Base-by-base conservation (phyloP, 2,797 vertebrate species). In the Otolemur crassicaudatus region DNA sequence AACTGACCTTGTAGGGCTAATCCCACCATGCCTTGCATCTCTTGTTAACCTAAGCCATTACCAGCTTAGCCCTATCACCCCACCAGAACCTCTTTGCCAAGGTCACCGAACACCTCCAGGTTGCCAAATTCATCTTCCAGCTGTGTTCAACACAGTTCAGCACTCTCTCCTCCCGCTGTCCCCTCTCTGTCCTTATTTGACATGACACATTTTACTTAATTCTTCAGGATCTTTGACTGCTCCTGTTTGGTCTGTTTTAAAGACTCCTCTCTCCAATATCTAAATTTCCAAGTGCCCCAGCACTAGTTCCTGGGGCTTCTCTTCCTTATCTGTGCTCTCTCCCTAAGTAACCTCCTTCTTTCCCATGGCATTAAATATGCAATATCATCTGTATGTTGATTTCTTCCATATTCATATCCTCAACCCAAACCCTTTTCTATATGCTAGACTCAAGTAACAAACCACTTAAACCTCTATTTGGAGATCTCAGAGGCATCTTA, bases 401-500 rank as follows among this genome's bases (percentile, higher is more conserved):
- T 95, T 58, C 49, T 87, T 88, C 40, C 23, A 31, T 73, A 67
- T 93, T 88, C 46, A 34, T 91, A 85, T 53, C 40, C 11, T 16
- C 29, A 69, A 70, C 5, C 27, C 34, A 67, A 94, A 65, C 49
- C 93, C 34, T 90, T 40, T 40, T 95, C 43, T 72, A 81, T 87
- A 92, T 94, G 40, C 27, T 86, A 87, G 19, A 75, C 16, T 87
- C 63, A 90, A 5, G 49, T 79, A 22, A 76, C 31, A 13, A 58
- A 49, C 12, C 88, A 49, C 34, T 67, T 79, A 46, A 23, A 93
- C 40, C 91, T 49, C 37, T 94, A 72, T 20, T 67, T 87, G 79
- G 77, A 91, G 37, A 84, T 65, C 43, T 95, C 83, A 88, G 27
- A 97, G 14, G 16, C n/a, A 80, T 76, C 31, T 93, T 70, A 34